These are phyloP conservation scores for Zoanthus solanderi DNA, from an alignment of 92 coral and sea anemone species.

Conservation along the genomic window DNA sequence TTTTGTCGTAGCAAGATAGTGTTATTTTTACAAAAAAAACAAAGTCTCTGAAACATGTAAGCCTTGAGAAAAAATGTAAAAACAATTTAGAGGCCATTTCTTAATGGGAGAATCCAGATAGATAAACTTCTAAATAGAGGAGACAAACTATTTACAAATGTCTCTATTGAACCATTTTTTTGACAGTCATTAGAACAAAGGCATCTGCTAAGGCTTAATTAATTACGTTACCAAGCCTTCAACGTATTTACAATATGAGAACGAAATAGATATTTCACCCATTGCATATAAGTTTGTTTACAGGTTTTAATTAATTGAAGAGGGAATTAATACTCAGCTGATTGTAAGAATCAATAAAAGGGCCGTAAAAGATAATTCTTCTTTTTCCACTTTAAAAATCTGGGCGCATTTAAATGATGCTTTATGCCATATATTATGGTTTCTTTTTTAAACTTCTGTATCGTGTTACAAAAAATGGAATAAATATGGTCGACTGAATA, in stretches of 20 bases:
- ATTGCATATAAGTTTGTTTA: background rate
- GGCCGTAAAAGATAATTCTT: too few relatives aligned
- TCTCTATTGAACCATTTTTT: background rate
- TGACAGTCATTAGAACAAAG: background rate
- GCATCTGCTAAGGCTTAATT: background rate
- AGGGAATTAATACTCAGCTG: too few relatives aligned
- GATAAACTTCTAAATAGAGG: background rate
- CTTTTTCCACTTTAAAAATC: too few relatives aligned
- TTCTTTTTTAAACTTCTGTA: too few relatives aligned
- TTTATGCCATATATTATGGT: too few relatives aligned
- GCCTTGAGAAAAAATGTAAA: background rate
- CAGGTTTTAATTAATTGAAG: background rate
- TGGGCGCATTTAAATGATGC: too few relatives aligned
- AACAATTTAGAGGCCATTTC: too few relatives aligned
- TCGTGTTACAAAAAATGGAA: too few relatives aligned
- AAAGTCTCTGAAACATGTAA: too few relatives aligned
- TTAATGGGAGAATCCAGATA: background rate
- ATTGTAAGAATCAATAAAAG: too few relatives aligned
- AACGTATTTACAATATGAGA: background rate
- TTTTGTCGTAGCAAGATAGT: background rate
- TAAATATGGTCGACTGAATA: too few relatives aligned
- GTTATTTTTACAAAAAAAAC: background rate
- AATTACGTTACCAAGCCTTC: background rate
- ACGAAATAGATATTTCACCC: background rate
- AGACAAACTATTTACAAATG: constrained; percentile 12